Conservation (phyloP, 2,113 vertebrate genomes). For the Trogon surrucura region DNA sequence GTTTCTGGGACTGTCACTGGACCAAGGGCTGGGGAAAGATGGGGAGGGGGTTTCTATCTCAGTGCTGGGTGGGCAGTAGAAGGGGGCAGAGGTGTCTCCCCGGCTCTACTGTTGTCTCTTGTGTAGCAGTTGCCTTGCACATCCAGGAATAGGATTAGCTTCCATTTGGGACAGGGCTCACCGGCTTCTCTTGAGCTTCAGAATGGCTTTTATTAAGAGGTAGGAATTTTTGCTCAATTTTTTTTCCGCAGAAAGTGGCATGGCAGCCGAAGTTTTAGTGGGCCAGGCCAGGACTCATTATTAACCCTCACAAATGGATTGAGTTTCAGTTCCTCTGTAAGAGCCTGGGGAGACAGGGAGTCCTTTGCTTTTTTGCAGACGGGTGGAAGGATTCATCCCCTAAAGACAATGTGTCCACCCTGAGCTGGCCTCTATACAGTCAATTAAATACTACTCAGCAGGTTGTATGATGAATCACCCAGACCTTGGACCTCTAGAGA, state of each 20-base stretch:
- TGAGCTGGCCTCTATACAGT: not conserved
- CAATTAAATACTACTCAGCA: not conserved
- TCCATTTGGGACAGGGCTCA: not conserved
- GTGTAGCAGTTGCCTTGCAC: not conserved
- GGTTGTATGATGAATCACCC: not conserved
- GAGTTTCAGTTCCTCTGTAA: not conserved
- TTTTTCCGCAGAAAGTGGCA: not conserved
- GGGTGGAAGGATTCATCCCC: not conserved
- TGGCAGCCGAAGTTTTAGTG: not conserved
- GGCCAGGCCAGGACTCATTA: not conserved
- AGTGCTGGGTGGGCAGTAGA: accelerated
- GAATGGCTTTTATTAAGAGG: not conserved
- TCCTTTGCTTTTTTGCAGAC: not conserved
- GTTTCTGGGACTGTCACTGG: not conserved
- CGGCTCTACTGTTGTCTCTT: not conserved
- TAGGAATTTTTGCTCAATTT: not conserved
- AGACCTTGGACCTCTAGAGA: not conserved
- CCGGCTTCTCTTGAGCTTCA: not conserved
- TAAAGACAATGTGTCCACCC: not conserved
- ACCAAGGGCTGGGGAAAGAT: not conserved
- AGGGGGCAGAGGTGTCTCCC: not conserved
- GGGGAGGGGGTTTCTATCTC: not conserved
- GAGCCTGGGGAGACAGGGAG: too few relatives aligned
- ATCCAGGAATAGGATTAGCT: not conserved
- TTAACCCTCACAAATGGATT: not conserved